Base-by-base conservation (phyloP, 2,888 invertebrate species). In the Euzophera pinguis region DNA sequence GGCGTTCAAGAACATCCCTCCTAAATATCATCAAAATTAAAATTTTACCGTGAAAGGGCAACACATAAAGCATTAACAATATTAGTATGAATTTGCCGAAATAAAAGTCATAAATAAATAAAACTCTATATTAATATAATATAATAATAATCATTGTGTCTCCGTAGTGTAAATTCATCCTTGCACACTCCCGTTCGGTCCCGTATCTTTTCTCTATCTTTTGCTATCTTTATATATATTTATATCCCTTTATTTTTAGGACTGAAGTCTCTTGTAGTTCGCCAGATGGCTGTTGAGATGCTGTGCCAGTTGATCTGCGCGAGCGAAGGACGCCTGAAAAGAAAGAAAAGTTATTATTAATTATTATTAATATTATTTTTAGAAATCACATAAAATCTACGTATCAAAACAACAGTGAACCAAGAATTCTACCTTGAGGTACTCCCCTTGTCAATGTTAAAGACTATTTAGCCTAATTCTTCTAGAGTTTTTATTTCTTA, bases 201-300 rank as follows among this genome's bases (percentile, higher is more conserved):
- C 50, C 53, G 29, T 43, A 14, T 43, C 29, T 43, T 34, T 34
- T 1, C 45, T 45, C 5, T 32, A 1, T 22, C 14, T 14, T 45
- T 22, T 13, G 3, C 29, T 32, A 32, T 32, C 14, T 14, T 38
- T 38, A 27, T 14, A 27, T 48, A 7, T 22, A 10, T 12, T 17
- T 37, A n/a, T 22, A 10, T 14, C n/a, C 17, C 10, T 5, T 12
- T 22, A 22, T 10, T 8, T 35, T 59, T 78, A 90, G 42, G 87
- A 83, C 74, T 90, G 89, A 43, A 88, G 73, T 1, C 87, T 84
- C 58, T 87, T 88, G 75, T 91, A 90, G 73, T 85, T 86, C 1
- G 89, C 90, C 59, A 91, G 79, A 62, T 91, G 90, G 55, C 90
- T 90, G 84, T 90, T 91, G 2, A 91, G 72, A 45, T 90, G 91